A percentile compares a stretch with the other conserved stretches of the same genome.
Evolutionary conservation across 2,113 vertebrate species (phyloP).

Genomic region (Todiramphus saurophagus): DNA sequence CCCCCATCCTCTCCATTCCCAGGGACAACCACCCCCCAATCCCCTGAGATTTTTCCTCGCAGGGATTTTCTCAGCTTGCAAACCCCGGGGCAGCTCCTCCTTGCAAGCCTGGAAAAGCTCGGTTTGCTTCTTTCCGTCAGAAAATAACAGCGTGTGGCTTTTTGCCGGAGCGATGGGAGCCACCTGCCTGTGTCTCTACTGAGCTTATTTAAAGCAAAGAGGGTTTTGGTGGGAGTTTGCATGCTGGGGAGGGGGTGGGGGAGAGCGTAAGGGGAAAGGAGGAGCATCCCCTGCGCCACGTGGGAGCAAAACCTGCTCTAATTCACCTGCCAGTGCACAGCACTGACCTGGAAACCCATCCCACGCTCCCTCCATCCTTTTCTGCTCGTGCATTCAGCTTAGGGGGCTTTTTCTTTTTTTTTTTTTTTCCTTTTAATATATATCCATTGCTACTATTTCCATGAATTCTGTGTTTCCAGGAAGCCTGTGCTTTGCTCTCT

Average conservation of each 20-base stretch:
- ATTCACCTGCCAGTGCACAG: background rate
- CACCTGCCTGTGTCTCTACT: background rate
- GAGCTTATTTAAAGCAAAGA: background rate
- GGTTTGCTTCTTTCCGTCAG: background rate
- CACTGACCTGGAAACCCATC: background rate
- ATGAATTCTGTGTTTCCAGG: accelerated
- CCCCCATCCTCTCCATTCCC: background rate
- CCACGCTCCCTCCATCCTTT: background rate
- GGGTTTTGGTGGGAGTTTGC: background rate
- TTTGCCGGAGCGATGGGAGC: background rate
- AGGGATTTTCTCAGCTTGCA: background rate
- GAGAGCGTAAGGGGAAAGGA: background rate
- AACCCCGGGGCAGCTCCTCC: accelerated
- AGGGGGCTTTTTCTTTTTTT: background rate
- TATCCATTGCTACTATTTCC: background rate
- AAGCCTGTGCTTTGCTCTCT: background rate
- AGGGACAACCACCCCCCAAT: background rate
- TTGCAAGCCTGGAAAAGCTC: background rate
- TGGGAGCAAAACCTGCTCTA: background rate
- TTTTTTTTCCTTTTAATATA: background rate
- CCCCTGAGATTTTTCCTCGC: background rate
- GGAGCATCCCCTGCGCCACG: background rate
- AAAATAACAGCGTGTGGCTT: accelerated
- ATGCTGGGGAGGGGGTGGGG: background rate
- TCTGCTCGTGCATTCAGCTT: accelerated